Conservation (phyloP, 2,113 vertebrate species). For the Suricata suricatta region DNA sequence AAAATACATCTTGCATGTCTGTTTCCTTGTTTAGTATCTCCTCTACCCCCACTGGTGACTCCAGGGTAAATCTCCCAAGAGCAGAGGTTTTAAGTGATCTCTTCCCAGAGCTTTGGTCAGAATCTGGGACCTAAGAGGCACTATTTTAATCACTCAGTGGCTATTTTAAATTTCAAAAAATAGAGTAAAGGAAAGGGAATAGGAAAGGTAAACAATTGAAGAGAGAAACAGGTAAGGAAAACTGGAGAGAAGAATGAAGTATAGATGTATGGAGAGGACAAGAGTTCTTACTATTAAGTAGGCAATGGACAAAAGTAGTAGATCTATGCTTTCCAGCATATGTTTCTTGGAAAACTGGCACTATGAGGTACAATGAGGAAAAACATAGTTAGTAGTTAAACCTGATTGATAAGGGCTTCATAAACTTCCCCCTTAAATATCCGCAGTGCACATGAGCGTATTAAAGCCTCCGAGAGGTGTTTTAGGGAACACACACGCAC, state of each 20-base stretch:
- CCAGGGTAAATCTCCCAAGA: not conserved
- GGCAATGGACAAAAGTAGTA: not conserved
- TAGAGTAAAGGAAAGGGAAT: not conserved
- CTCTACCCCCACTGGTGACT: not conserved
- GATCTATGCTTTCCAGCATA: not conserved
- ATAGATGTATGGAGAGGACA: not conserved
- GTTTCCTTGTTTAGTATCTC: not conserved
- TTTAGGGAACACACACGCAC: not conserved
- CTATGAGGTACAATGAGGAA: not conserved
- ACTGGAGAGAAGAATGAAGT: not conserved
- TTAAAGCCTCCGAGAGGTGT: not conserved
- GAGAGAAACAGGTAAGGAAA: not conserved
- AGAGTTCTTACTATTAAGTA: not conserved
- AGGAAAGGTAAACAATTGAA: not conserved
- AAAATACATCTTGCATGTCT: not conserved
- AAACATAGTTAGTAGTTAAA: not conserved
- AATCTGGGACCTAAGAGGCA: not conserved
- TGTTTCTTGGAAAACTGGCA: not conserved
- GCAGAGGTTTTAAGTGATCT: not conserved
- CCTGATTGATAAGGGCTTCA: not conserved
- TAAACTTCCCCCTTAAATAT: not conserved
- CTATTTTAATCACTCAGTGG: not conserved
- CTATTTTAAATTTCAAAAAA: not conserved
- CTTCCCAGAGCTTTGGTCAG: not conserved
- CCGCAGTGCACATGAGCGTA: not conserved